phyloP scores from a whole-genome alignment of 2,113 vertebrate species.

The Marmota flaviventris region DNA sequence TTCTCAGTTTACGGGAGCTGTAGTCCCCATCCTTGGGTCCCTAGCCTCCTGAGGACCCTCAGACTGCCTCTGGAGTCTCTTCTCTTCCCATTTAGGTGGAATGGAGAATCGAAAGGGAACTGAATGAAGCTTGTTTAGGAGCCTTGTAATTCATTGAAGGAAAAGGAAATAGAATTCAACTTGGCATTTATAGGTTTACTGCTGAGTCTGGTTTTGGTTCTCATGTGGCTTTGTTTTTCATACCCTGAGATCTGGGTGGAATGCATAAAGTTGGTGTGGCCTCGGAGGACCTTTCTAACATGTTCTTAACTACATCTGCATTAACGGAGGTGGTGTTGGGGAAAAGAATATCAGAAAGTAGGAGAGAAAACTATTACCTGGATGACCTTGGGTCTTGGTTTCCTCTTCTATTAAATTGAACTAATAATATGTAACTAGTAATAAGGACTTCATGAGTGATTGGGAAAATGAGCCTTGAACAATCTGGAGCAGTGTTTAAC shows the following conservation, averaged over 20 bases:
- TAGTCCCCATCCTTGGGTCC: background rate
- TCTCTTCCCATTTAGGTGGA: background rate
- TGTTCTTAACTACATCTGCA: background rate
- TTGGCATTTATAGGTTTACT: background rate
- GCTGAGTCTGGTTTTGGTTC: background rate
- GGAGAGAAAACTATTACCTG: background rate
- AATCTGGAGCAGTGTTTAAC: background rate
- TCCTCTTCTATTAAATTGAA: background rate
- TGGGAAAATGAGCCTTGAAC: background rate
- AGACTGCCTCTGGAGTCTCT: background rate
- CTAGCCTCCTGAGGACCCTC: background rate
- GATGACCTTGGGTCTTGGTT: background rate
- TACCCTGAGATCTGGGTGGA: background rate
- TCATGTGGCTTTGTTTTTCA: background rate
- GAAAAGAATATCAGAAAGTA: background rate
- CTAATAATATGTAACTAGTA: no score
- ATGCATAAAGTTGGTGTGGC: background rate
- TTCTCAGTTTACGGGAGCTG: background rate
- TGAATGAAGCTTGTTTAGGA: background rate
- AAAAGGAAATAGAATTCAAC: background rate
- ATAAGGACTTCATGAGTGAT: background rate
- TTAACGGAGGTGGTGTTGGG: background rate
- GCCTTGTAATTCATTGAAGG: background rate
- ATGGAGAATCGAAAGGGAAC: background rate
- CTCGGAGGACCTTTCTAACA: conserved; percentile 16